phyloP scores from a whole-genome alignment of 2,113 vertebrate genomes.

The Cnemophilus loriae region DNA sequence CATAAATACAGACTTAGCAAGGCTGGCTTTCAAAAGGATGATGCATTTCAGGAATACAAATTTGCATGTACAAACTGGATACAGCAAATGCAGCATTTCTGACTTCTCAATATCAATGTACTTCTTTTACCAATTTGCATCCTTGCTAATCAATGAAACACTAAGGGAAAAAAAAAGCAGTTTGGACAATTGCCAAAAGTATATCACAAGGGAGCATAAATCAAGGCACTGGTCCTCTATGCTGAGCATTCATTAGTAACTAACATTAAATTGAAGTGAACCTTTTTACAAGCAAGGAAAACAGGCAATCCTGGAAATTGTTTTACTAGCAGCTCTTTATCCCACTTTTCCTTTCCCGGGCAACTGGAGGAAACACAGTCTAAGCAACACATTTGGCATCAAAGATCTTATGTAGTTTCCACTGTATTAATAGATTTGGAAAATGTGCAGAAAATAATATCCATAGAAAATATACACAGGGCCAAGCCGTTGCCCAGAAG shows the following conservation, averaged over 20 bases:
- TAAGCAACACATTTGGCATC: not conserved
- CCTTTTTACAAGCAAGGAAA: constrained; percentile 26
- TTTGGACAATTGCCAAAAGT: not conserved
- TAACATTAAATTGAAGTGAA: not conserved
- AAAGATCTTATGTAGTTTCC: not conserved
- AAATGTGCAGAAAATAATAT: not conserved
- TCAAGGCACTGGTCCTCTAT: not conserved
- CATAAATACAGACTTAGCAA: constrained; percentile 12
- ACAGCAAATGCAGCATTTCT: not conserved
- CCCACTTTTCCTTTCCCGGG: not conserved
- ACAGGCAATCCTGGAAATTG: constrained; percentile 3
- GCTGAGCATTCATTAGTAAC: constrained; percentile 11
- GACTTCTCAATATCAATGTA: not conserved
- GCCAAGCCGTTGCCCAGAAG: not conserved
- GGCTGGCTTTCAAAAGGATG: not conserved
- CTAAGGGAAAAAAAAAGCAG: not conserved
- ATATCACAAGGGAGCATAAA: not conserved
- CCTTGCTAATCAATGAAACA: not conserved
- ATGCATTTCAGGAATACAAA: constrained; percentile 1
- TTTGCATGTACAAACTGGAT: not conserved
- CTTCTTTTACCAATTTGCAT: not conserved
- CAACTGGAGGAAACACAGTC: not conserved
- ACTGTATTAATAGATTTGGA: not conserved
- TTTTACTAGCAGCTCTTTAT: constrained; percentile 28
- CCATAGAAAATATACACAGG: not conserved